phyloP scores from a whole-genome alignment of 2,797 vertebrate genomes.

The Tragelaphus oryx region DNA sequence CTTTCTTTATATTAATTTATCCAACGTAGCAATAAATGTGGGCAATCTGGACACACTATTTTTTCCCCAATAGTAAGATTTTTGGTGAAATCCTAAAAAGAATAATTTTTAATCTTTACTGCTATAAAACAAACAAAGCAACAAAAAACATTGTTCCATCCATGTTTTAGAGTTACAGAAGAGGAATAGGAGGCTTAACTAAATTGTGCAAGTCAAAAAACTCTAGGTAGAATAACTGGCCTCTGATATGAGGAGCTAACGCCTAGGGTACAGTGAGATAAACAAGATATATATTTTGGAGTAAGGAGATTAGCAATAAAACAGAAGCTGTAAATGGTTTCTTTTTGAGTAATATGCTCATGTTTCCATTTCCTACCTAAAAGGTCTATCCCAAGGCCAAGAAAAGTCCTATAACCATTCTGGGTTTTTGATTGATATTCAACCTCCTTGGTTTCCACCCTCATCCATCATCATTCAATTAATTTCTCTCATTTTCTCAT shows the following conservation, averaged over 20 bases:
- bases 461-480: background rate
- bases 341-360: background rate
- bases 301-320: background rate
- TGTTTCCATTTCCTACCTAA: background rate
- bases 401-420: background rate
- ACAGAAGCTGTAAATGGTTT: background rate
- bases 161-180: background rate
- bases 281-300: background rate
- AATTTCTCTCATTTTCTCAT: background rate
- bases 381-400: background rate
- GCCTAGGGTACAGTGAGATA: background rate
- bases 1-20: background rate
- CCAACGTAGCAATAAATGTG: background rate
- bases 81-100: slow-evolving; percentile 25
- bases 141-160: background rate
- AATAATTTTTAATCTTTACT: background rate
- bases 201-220: background rate
- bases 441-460: background rate
- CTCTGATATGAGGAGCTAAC: background rate
- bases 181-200: background rate
- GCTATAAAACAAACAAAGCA: background rate
- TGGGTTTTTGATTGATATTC: background rate
- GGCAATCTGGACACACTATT: background rate
- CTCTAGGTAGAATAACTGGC: background rate
- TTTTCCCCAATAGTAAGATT: background rate